These are phyloP conservation scores for Erinaceus europaeus DNA, from an alignment of 2,113 vertebrate genomes.

Conservation along the genomic window DNA sequence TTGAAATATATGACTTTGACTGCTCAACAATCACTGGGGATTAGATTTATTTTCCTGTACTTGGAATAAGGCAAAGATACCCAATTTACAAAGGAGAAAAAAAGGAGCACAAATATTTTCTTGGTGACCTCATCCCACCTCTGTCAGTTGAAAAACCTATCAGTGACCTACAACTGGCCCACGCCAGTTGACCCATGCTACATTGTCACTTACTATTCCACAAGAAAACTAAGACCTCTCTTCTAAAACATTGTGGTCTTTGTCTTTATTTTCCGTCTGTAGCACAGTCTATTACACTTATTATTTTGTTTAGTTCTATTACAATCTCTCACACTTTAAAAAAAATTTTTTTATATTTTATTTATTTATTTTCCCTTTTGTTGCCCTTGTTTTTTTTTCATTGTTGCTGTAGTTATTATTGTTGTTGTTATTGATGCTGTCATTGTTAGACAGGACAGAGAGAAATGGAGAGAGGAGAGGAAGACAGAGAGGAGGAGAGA, in stretches of 20 bases:
- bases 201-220: background rate
- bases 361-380: no score
- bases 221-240: background rate
- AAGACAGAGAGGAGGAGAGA: no score
- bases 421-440: no score
- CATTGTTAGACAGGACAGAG: no score
- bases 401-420: no score
- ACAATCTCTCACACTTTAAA: background rate
- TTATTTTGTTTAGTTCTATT: background rate
- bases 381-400: no score
- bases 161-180: background rate
- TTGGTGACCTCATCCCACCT: background rate
- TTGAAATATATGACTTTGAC: conserved; percentile 69
- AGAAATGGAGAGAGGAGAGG: no score
- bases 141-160: background rate
- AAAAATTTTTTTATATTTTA: no score
- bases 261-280: background rate
- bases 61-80: conserved; percentile 1
- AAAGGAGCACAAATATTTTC: background rate
- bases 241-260: background rate
- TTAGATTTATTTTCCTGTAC: conserved; percentile 34
- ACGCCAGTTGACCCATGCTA: background rate
- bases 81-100: conserved; percentile 28
- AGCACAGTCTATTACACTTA: no score
- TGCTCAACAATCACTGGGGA: conserved; percentile 6